These are phyloP conservation scores for Eretmocerus hayati DNA, from an alignment of 2,888 invertebrate species.

Conservation along the genomic window DNA sequence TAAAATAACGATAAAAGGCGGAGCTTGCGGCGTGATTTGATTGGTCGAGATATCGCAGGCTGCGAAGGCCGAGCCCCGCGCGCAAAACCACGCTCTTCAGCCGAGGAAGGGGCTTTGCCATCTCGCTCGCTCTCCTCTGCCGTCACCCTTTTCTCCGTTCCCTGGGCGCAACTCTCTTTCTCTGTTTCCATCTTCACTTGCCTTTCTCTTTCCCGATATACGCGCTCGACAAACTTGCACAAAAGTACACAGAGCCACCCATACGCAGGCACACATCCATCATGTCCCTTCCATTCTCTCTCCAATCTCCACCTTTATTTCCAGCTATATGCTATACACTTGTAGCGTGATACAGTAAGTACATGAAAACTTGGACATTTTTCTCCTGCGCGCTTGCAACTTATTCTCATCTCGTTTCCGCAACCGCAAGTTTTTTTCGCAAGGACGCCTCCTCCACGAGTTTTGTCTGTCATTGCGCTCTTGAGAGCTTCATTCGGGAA, in stretches of 20 bases:
- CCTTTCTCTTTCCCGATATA: no score
- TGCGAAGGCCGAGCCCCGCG: constrained; percentile 40
- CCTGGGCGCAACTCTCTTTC: constrained; percentile 17
- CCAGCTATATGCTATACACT: constrained; percentile 34
- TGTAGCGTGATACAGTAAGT: no score
- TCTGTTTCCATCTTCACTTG: constrained; percentile 16
- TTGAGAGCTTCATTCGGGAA: no score
- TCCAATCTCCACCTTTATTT: constrained; percentile 12
- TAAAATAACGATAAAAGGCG: constrained; percentile 49
- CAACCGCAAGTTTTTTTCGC: no score
- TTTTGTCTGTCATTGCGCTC: no score
- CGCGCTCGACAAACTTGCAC: no score
- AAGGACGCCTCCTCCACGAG: no score
- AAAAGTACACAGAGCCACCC: no score
- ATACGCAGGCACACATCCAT: background rate
- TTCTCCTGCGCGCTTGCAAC: background rate
- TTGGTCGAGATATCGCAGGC: constrained; percentile 48
- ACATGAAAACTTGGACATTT: constrained; percentile 31
- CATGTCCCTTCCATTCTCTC: background rate
- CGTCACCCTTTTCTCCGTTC: constrained; percentile 21
- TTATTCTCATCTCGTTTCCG: no score
- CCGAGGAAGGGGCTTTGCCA: constrained; percentile 35
- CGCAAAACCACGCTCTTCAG: constrained; percentile 3
- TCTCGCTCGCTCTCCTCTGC: constrained; percentile 32
- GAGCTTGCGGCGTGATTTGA: constrained; percentile 46